phyloP scores from a whole-genome alignment of 2,113 vertebrate genomes.

The Pelodiscus sinensis region DNA sequence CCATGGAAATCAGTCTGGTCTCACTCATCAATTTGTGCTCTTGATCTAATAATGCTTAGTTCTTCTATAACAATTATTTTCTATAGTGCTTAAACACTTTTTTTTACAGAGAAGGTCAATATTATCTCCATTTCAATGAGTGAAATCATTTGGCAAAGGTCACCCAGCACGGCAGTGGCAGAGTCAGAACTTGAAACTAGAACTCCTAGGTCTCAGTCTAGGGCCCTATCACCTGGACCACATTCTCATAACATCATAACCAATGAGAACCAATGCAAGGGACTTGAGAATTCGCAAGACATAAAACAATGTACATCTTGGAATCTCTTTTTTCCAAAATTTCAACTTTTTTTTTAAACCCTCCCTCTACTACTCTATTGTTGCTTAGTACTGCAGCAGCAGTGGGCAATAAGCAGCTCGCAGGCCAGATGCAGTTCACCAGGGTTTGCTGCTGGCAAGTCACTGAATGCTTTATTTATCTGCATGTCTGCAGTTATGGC shows the following conservation, averaged over 20 bases:
- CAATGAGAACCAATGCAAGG: neutral
- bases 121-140: neutral
- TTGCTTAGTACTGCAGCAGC: neutral
- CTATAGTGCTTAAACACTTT: neutral
- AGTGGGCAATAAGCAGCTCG: no score
- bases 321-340: neutral
- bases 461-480: no score
- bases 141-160: neutral
- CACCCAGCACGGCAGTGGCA: neutral
- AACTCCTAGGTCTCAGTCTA: neutral
- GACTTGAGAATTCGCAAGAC: neutral
- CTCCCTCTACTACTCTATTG: neutral
- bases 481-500: no score
- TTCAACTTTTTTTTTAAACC: neutral
- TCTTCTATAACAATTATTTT: neutral
- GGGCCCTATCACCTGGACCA: neutral
- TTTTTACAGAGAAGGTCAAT: neutral
- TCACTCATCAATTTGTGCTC: neutral
- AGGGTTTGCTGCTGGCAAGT: no score
- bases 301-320: neutral
- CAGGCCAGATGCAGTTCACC: no score
- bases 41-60: neutral
- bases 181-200: neutral
- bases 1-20: neutral
- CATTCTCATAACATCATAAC: rapidly evolving